Evolutionary conservation across 1,140 invertebrate genomes (phyloP).

Genomic region (Drosophila guanche): DNA sequence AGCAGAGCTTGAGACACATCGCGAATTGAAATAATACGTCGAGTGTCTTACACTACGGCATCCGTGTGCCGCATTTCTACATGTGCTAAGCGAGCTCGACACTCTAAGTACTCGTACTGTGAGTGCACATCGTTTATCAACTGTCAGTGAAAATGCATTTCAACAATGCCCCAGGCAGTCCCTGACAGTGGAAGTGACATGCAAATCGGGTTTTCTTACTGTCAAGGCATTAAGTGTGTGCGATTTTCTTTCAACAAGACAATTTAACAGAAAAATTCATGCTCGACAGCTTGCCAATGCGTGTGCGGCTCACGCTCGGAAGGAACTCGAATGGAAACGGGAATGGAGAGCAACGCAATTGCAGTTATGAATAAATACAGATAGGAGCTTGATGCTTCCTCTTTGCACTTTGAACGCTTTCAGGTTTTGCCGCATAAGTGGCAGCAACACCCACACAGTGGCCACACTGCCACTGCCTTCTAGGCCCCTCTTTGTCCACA

Average conservation of each 20-base stretch:
- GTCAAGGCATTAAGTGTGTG: conserved; percentile 70
- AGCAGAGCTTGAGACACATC: conserved; percentile 38
- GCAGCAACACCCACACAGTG: conserved; percentile 6
- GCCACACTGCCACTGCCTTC: conserved; percentile 16
- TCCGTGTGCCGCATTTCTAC: conserved; percentile 19
- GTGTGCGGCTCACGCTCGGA: conserved; percentile 20
- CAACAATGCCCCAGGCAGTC: conserved; percentile 30
- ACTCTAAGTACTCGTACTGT: conserved; percentile 42
- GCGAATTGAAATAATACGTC: conserved; percentile 49
- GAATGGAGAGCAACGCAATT: conserved; percentile 30
- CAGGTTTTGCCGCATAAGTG: conserved; percentile 16
- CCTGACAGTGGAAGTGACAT: conserved; percentile 42
- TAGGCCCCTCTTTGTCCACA: conserved; percentile 14
- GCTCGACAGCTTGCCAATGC: conserved; percentile 71
- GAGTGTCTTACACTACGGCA: conserved; percentile 14
- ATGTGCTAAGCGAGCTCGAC: conserved; percentile 41
- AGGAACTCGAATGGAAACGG: neutral
- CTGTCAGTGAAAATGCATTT: conserved; percentile 71
- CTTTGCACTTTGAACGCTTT: no score
- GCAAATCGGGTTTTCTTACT: conserved; percentile 68
- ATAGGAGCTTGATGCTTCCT: conserved; percentile 34
- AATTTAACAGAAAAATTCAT: conserved; percentile 77
- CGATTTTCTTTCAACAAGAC: conserved; percentile 78
- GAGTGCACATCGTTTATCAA: conserved; percentile 75
- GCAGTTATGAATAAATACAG: conserved; percentile 75